Conservation (phyloP, 1,140 invertebrate species). For the Drosophila equinoxialis region DNA sequence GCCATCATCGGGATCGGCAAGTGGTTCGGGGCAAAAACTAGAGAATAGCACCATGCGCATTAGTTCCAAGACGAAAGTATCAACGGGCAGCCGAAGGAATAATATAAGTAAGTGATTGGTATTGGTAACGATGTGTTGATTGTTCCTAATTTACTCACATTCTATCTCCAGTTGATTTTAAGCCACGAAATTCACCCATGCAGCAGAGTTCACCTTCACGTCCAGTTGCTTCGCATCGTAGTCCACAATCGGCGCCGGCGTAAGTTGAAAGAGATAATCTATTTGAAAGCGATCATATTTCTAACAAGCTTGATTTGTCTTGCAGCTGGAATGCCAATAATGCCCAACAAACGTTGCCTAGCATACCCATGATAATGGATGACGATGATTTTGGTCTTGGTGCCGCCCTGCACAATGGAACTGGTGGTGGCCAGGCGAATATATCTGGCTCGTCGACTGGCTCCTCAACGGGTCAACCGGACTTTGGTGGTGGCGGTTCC, state of each 20-base stretch:
- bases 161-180: slow-evolving; percentile 71
- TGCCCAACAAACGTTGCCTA: slow-evolving; percentile 87
- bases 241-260: slow-evolving; percentile 81
- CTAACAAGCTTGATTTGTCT: slow-evolving; percentile 4
- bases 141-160: neutral
- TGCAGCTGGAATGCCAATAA: slow-evolving; percentile 85
- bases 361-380: slow-evolving; percentile 89
- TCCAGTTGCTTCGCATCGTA: slow-evolving; percentile 68
- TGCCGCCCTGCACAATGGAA: slow-evolving; percentile 60
- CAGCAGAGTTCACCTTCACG: slow-evolving; percentile 79
- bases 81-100: slow-evolving; percentile 78
- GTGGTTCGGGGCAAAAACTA: slow-evolving; percentile 53
- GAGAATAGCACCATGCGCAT: slow-evolving; percentile 81
- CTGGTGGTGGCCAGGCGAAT: slow-evolving; percentile 48
- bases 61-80: slow-evolving; percentile 81
- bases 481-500: slow-evolving; percentile 41
- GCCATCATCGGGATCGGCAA: neutral
- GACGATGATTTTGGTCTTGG: slow-evolving; percentile 85
- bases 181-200: slow-evolving; percentile 81
- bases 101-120: slow-evolving; percentile 70
- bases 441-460: slow-evolving; percentile 68
- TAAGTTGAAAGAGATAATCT: slow-evolving; percentile 35
- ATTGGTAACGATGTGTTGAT: neutral
- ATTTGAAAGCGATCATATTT: neutral
- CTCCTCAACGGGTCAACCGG: slow-evolving; percentile 57